These are phyloP conservation scores for Rhabdornis inornatus DNA, from an alignment of 2,113 vertebrate genomes.

Conservation along the genomic window DNA sequence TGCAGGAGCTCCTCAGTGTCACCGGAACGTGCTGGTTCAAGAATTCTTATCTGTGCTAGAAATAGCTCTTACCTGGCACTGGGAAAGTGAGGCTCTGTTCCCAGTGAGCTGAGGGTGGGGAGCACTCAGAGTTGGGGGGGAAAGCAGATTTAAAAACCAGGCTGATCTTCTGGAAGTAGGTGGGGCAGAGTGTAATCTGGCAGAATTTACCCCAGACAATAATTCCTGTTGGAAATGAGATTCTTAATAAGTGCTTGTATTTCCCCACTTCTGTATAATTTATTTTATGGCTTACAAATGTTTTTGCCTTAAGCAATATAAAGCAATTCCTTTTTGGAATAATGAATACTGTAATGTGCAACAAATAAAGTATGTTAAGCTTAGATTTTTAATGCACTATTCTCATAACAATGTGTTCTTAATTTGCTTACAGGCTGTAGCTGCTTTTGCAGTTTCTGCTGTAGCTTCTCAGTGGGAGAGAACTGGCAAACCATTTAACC, in stretches of 20 bases:
- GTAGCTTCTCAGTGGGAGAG: constrained; percentile 98
- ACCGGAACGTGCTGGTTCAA: neutral
- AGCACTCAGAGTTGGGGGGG: neutral
- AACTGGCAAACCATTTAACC: constrained; percentile 98
- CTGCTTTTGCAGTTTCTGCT: constrained; percentile 93
- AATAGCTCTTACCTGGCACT: neutral
- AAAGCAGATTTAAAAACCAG: neutral
- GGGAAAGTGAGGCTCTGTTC: neutral
- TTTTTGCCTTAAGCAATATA: neutral
- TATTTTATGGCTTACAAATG: neutral
- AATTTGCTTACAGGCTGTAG: constrained; percentile 79
- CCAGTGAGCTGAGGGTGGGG: neutral
- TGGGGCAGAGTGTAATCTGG: neutral
- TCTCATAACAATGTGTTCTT: neutral
- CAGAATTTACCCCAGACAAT: neutral
- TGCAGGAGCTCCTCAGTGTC: neutral
- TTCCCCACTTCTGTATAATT: neutral
- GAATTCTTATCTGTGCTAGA: neutral
- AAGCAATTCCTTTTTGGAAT: neutral
- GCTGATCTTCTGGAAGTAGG: neutral
- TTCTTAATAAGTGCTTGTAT: neutral
- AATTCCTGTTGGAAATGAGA: neutral
- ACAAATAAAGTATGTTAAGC: neutral
- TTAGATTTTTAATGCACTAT: neutral
- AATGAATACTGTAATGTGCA: neutral